Base-by-base conservation (phyloP, 2,797 vertebrate species). In the Neopelma chrysocephalum region DNA sequence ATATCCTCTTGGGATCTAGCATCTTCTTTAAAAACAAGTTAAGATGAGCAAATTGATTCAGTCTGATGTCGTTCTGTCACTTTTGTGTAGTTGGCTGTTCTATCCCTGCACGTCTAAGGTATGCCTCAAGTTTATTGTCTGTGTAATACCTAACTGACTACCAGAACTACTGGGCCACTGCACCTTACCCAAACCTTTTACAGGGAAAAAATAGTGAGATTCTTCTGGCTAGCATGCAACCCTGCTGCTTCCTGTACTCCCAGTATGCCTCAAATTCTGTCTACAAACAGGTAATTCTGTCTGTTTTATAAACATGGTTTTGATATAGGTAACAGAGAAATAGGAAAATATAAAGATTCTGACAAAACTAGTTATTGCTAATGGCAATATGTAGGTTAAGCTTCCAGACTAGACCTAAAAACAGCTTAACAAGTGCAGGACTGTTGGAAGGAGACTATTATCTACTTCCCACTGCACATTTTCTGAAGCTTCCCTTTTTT, bases 31-130 rank as follows among this genome's bases (percentile, higher is more conserved):
- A 56, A 38, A 68, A 26, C 21, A 31, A 36, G 29, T 57, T 32
- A 64, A 58, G 27, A 18, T 34, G 43, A 77, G 43, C 20, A 29
- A 51, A 34, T 62, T 16, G 62, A 9, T 42, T 72, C 16, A 23
- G 22, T 17, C 45, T 42, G 69, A 23, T 7, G 3, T 47, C 0
- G 0, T 6, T 58, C 9, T 84, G 40, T 29, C 66, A 31, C 20
- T 15, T 89, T 6, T 18, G 19, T 57, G 17, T 12, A 50, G 34
- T 60, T 69, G 51, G 31, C 12, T 69, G 12, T 82, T 62, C 38
- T 61, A 5, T 31, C 29, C 9, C 56, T 88, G 18, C 11, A 3
- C 9, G 14, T 25, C 56, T 60, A 2, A 21, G 6, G 4, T 57
- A 6, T 7, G 3, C 21, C 29, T 90, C 18, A 29, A 2, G 12